Evolutionary conservation across 2,113 vertebrate genomes (phyloP), one percentile per base, ranked within the genome.

Genomic region (Cervus canadensis): DNA sequence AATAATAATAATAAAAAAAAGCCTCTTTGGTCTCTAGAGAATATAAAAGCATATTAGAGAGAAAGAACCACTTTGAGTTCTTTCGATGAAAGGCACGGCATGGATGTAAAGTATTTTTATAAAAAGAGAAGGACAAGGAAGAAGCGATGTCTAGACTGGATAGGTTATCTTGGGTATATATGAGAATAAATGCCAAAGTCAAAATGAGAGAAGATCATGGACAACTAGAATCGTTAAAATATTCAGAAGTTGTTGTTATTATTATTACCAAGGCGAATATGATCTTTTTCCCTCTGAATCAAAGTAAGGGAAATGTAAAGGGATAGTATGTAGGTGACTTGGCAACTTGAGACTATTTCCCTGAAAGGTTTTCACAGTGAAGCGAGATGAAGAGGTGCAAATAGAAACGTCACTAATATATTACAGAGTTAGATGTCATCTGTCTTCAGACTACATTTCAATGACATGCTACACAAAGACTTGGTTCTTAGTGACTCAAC

Each of bases 41-140:
- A 92, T 92, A 94, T 87, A 98, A 98, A 98, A 54, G 74, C 87
- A 94, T 96, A 97, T 95, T 97, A 97, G 97, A 96, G 88, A 91
- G 78, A 97, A 98, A 93, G 95, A 95, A 97, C 36, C 74, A 95
- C 97, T 98, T 97, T 98, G 97, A 98, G 94, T 93, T 95, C 64
- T 95, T 95, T 78, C 87, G 97, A 97, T 98, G 60, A 98, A 98
- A 97, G 87, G 84, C 84, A 86, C 12, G 40, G 83, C 87, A 76
- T 97, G 87, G 28, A n/a, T 84, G 67, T 94, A 96, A 97, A 97
- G 92, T 95, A 85, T 94, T 94, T 95, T 94, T 94, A 74, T 89
- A 87, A 94, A 97, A 95, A 96, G 74, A 89, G 88, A 97, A 96
- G 88, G 67, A 95, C 83, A 89, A 74, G 76, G 93, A 94, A 93